Conservation (phyloP, 2,797 vertebrate species). For the Tangara arthus region DNA sequence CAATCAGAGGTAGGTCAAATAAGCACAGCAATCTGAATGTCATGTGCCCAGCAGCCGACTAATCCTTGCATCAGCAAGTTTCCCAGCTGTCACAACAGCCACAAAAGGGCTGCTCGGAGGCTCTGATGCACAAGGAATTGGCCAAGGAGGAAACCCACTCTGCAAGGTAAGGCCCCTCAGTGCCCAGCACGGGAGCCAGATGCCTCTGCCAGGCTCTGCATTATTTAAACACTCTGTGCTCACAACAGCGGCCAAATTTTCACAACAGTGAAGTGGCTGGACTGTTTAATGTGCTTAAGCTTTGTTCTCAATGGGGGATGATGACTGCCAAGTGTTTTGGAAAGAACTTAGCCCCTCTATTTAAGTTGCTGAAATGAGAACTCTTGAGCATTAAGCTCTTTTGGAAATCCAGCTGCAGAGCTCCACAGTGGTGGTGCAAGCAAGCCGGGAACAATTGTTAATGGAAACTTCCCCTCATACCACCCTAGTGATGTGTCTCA, state of each 20-base stretch:
- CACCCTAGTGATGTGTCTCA: slow-evolving; percentile 40
- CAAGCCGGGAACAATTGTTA: slow-evolving; percentile 44
- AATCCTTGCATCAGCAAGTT: slow-evolving; percentile 39
- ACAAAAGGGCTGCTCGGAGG: background rate
- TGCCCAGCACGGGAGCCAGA: background rate
- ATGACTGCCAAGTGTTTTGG: slow-evolving; percentile 24
- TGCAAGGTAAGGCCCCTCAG: background rate
- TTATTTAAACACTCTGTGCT: background rate
- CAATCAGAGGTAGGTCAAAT: slow-evolving; percentile 59
- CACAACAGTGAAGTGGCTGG: background rate
- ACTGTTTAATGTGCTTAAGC: slow-evolving; percentile 24
- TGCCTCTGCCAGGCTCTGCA: background rate
- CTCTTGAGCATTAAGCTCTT: slow-evolving; percentile 22
- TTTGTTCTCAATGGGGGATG: slow-evolving; percentile 44
- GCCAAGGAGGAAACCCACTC: background rate
- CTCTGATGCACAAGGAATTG: background rate
- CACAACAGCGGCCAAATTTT: background rate
- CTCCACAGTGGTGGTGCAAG: background rate
- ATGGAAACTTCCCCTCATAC: slow-evolving; percentile 58
- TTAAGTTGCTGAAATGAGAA: slow-evolving; percentile 35
- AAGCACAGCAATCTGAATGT: slow-evolving; percentile 24
- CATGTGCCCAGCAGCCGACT: slow-evolving; percentile 40
- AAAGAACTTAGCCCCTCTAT: slow-evolving; percentile 36
- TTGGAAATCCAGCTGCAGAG: slow-evolving; percentile 40
- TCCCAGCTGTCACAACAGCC: slow-evolving; percentile 32